phyloP scores from a whole-genome alignment of 2,113 vertebrate species.

The Stictonetta naevosa region DNA sequence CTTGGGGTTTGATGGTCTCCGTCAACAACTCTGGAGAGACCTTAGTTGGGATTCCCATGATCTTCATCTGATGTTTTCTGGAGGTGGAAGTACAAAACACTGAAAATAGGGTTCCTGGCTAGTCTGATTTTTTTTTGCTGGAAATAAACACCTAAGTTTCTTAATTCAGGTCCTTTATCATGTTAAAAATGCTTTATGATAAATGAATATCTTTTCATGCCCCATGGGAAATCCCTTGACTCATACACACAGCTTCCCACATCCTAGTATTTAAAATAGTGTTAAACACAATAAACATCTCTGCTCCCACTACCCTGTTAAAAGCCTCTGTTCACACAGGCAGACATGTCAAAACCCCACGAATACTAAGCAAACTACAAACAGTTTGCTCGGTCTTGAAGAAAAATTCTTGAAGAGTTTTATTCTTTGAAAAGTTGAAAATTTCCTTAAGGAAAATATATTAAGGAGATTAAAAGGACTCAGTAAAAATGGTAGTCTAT shows the following conservation, averaged over 20 bases:
- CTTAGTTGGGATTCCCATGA: not conserved
- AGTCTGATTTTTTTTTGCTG: not conserved
- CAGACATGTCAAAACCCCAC: not conserved
- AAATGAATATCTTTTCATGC: rapidly evolving
- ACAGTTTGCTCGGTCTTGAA: not conserved
- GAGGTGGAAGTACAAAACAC: not conserved
- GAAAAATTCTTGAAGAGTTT: not conserved
- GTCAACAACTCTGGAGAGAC: not conserved
- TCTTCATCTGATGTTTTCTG: not conserved
- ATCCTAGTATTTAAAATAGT: not conserved
- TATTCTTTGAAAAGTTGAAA: not conserved
- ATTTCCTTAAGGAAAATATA: not conserved
- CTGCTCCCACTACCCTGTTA: not conserved
- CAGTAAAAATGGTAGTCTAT: not conserved
- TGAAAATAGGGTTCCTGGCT: not conserved
- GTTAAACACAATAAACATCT: not conserved
- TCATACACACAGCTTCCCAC: rapidly evolving
- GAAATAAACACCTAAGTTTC: not conserved
- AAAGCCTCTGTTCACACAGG: not conserved
- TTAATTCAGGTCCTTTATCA: not conserved
- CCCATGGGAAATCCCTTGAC: not conserved
- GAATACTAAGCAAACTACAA: not conserved
- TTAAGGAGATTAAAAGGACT: not conserved
- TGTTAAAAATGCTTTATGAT: not conserved
- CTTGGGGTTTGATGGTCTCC: rapidly evolving